Evolutionary conservation across 2,113 vertebrate genomes (phyloP).

Genomic region (Tragelaphus strepsiceros): DNA sequence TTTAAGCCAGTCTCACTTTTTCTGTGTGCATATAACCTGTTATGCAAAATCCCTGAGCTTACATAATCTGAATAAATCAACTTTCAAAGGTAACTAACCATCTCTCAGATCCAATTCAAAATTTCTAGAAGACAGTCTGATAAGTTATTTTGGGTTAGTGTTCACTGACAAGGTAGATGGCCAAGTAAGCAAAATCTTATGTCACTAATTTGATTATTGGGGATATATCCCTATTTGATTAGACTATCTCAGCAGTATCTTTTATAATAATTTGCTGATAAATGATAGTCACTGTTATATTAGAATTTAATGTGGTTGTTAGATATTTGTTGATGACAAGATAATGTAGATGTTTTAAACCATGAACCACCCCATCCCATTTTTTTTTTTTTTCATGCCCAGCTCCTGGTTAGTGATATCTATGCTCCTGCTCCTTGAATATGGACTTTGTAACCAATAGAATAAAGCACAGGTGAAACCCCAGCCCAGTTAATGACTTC

Average conservation of each 20-base stretch:
- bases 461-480: not conserved
- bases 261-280: not conserved
- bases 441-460: not conserved
- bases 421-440: not conserved
- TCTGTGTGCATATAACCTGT: not conserved
- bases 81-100: not conserved
- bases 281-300: not conserved
- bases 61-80: not conserved
- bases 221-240: not conserved
- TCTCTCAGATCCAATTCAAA: not conserved
- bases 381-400: not conserved
- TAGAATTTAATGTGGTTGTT: not conserved
- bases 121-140: not conserved
- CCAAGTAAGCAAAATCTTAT: not conserved
- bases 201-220: not conserved
- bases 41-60: not conserved
- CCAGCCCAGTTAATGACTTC: not conserved
- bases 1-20: not conserved
- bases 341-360: not conserved
- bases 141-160: not conserved
- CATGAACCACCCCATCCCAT: not conserved
- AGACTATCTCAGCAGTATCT: not conserved
- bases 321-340: not conserved
- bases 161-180: not conserved
- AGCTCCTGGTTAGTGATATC: not conserved